These are phyloP conservation scores for Diorhabda elongata DNA, from an alignment of 1,140 invertebrate genomes.

Conservation along the genomic window DNA sequence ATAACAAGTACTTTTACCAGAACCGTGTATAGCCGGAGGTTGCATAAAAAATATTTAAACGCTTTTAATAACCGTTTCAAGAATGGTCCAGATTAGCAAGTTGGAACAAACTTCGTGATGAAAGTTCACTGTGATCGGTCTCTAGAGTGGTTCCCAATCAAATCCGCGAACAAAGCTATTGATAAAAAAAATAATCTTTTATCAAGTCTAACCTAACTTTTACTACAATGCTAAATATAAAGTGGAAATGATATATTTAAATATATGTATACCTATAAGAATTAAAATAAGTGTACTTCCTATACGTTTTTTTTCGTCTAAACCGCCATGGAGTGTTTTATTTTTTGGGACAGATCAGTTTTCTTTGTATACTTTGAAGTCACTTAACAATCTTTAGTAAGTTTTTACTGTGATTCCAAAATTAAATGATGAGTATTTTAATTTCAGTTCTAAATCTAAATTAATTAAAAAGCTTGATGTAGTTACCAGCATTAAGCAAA, in stretches of 20 bases:
- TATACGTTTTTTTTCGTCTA: conserved; percentile 12
- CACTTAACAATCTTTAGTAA: conserved; percentile 51
- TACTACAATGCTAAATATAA: no score
- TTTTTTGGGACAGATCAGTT: conserved; percentile 70
- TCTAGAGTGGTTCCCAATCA: no score
- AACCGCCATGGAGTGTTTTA: conserved; percentile 54
- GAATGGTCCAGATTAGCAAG: no score
- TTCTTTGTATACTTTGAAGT: conserved; percentile 58
- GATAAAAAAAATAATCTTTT: no score
- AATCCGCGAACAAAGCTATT: no score
- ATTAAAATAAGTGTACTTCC: neutral
- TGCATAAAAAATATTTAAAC: no score
- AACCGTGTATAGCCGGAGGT: no score
- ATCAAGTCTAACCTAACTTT: no score
- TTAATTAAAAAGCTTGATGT: conserved; percentile 54
- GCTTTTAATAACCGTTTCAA: no score
- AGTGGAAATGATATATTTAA: neutral
- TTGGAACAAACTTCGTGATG: no score
- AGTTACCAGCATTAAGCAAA: conserved; percentile 54
- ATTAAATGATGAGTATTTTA: neutral
- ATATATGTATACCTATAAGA: neutral
- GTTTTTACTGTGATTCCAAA: conserved; percentile 30
- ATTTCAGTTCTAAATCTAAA: conserved; percentile 8
- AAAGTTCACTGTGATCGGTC: no score
- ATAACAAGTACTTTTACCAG: no score